Evolutionary conservation across 2,113 vertebrate genomes (phyloP).

Genomic region (Chionomys nivalis): DNA sequence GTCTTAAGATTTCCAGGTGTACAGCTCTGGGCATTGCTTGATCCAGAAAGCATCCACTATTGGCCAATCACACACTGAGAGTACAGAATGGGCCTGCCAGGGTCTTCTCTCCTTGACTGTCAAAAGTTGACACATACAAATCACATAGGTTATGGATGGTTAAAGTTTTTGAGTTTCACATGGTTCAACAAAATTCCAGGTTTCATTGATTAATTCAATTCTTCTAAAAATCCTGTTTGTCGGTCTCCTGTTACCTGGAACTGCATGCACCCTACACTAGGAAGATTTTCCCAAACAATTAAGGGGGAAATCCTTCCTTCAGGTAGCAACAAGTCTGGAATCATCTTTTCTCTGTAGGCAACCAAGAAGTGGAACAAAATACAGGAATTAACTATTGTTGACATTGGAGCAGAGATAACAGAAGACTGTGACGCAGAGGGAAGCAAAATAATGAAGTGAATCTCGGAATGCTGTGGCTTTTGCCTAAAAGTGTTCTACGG

Average conservation of each 20-base stretch:
- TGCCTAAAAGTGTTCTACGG: neutral
- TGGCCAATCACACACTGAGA: neutral
- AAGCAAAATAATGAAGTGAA: conserved; percentile 16
- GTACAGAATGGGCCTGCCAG: neutral
- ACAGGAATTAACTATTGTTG: conserved; percentile 25
- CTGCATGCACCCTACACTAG: neutral
- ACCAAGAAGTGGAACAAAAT: conserved; percentile 33
- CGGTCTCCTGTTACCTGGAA: neutral
- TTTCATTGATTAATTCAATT: too few species aligned
- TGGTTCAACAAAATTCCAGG: neutral
- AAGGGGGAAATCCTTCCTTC: neutral
- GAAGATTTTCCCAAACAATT: neutral
- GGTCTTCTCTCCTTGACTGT: neutral
- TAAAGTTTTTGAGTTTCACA: neutral
- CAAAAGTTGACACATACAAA: conserved; percentile 12
- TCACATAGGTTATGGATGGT: neutral
- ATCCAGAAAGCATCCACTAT: neutral
- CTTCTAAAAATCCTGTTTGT: neutral
- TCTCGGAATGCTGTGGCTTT: neutral
- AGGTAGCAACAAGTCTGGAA: neutral
- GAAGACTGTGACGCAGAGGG: neutral
- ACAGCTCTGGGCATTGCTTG: neutral
- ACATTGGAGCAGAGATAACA: neutral
- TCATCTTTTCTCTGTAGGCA: conserved; percentile 30
- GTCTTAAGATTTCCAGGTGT: neutral